Evolutionary conservation across 1,140 invertebrate genomes (phyloP).

Genomic region (Gonioctena quinquepunctata): DNA sequence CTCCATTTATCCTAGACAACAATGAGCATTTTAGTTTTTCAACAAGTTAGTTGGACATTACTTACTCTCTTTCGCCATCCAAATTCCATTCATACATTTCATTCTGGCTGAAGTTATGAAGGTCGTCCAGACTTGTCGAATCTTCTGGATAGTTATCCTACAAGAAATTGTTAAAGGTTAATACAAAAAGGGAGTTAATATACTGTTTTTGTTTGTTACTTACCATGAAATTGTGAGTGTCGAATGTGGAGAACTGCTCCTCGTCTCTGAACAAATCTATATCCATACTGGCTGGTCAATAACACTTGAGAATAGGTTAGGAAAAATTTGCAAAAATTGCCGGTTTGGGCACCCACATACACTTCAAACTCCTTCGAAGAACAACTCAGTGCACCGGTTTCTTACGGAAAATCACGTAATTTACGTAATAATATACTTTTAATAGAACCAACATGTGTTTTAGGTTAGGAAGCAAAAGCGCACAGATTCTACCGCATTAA

Average conservation of each 20-base stretch:
- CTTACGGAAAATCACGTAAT: background rate
- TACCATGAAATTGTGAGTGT: conserved; percentile 17
- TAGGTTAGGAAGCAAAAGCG: conserved; percentile 19
- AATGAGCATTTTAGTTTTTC: background rate
- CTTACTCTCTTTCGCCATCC: conserved; percentile 24
- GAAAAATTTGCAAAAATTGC: background rate
- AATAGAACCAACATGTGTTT: conserved; percentile 6
- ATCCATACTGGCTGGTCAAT: conserved; percentile 8
- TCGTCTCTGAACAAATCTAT: conserved; percentile 12
- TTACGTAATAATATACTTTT: background rate
- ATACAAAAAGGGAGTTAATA: background rate
- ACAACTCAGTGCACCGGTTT: background rate
- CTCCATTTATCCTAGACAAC: conserved; percentile 20
- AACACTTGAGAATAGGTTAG: background rate
- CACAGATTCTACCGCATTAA: conserved; percentile 9
- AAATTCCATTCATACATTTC: conserved; percentile 21
- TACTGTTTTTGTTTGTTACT: background rate
- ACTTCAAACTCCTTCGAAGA: background rate
- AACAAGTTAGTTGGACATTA: background rate
- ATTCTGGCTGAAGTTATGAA: conserved; percentile 4
- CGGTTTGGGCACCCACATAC: background rate
- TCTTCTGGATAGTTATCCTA: conserved; percentile 22
- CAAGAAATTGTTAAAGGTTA: conserved; percentile 2
- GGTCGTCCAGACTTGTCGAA: conserved; percentile 7
- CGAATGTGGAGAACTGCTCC: conserved; percentile 23